Base-by-base conservation (phyloP, 1,140 invertebrate genomes). In the Cryptotermes secundus region DNA sequence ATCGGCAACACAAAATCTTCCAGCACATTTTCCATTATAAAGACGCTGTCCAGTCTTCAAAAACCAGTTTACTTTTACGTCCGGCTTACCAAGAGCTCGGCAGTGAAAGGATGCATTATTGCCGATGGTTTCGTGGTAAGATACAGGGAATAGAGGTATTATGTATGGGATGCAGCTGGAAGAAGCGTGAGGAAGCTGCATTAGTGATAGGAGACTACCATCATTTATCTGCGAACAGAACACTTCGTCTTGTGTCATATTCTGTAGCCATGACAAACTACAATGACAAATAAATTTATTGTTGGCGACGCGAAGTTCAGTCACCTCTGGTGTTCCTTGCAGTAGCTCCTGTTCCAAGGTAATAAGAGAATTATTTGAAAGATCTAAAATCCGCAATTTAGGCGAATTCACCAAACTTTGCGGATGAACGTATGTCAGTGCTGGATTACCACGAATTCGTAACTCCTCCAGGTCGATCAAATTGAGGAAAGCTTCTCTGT, bases 201-300 rank as follows among this genome's bases (percentile, higher is more conserved):
- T 34, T 7, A 86, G 36, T 26, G 83, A 31, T 24, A 36, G 45
- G 16, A 22, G 72, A 65, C 72, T 84, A 0, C 80, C 84, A 36
- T 84, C 83, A 26, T 83, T 45, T 26, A 34, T 86, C 81, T 84
- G 81, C 19, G 85, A 53, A 26, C 85, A 86, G 38, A 53, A 84
- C 19, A 86, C 59, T 49, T 83, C 80, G 19, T 81, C 80, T 26
- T 84, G 42, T 0, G 80, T 82, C 22, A 34, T 31, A 31, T 79
- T 84, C 81, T 86, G 49, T 7, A 86, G 45, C 85, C 85, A 86
- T 34, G 45, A 84, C 53, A 86, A 38, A 38, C 85, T 86, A 79
- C 85, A 86, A 24, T 86, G 85, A 35, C 85, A 86, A 45, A 83
- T 49, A 24, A 86, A 86, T 45, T 83, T 86, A 38, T 86, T 86